phyloP scores from a whole-genome alignment of 2,113 vertebrate genomes.

The Peromyscus leucopus region DNA sequence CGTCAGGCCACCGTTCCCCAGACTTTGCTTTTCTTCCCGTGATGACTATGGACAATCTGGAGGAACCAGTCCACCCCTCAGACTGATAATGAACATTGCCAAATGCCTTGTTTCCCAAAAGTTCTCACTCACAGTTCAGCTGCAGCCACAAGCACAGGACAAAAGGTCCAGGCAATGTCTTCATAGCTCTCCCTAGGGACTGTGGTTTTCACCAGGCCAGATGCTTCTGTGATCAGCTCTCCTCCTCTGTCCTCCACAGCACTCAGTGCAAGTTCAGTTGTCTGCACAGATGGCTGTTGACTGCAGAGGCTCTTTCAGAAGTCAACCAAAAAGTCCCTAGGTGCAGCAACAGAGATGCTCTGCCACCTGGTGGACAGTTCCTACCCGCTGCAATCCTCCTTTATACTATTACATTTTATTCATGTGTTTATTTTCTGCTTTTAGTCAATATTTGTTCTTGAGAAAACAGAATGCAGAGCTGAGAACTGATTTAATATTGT shows the following conservation, averaged over 20 bases:
- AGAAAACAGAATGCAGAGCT: background rate
- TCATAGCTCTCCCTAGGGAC: background rate
- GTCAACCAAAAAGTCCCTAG: background rate
- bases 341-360: background rate
- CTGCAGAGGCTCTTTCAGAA: background rate
- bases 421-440: background rate
- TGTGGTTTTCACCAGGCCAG: background rate
- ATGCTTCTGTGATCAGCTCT: background rate
- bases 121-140: slow-evolving; percentile 42
- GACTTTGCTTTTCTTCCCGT: background rate
- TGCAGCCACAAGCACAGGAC: slow-evolving; percentile 50
- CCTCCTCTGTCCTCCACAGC: background rate
- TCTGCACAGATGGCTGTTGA: background rate
- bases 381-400: background rate
- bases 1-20: background rate
- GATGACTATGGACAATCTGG: background rate
- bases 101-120: background rate
- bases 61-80: background rate
- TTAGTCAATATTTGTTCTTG: too few species aligned
- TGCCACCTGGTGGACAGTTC: slow-evolving; percentile 54
- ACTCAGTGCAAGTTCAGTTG: background rate
- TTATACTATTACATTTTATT: background rate
- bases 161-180: background rate
- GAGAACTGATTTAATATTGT: background rate
- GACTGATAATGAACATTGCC: background rate